These are phyloP conservation scores for Drosophila leontia DNA, from an alignment of 1,140 invertebrate genomes.

Conservation along the genomic window DNA sequence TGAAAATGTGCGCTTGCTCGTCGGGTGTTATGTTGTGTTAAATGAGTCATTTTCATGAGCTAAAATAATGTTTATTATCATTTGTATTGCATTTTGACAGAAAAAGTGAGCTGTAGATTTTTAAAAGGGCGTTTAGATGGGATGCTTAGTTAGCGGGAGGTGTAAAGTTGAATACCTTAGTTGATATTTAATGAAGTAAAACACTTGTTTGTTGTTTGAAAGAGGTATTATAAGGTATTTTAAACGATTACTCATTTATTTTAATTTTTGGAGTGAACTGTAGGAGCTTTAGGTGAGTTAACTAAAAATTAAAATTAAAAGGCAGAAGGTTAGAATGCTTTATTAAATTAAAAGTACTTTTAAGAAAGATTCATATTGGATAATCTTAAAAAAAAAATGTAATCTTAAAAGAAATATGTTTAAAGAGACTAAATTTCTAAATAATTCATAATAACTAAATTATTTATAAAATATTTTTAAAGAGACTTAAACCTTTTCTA, in stretches of 20 bases:
- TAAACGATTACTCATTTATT: background rate
- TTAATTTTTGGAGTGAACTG: background rate
- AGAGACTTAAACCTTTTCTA: too few species aligned
- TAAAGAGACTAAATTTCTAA: too few species aligned
- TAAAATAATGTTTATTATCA: conserved; percentile 15
- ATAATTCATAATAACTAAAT: too few species aligned
- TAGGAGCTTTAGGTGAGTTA: background rate
- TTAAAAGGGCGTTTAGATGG: background rate
- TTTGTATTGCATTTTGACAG: conserved; percentile 3
- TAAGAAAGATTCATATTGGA: too few species aligned
- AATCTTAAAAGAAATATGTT: too few species aligned
- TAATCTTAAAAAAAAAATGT: too few species aligned
- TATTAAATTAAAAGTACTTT: background rate
- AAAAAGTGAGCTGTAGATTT: background rate
- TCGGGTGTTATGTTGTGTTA: conserved; percentile 18
- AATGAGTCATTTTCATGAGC: conserved; percentile 7
- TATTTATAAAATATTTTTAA: too few species aligned
- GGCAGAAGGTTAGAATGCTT: background rate
- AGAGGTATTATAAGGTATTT: background rate
- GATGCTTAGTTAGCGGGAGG: too few species aligned
- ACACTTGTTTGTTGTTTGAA: background rate
- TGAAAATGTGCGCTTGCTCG: conserved; percentile 23
- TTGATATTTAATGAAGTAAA: background rate
- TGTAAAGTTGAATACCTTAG: background rate
- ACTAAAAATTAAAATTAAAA: background rate